These are phyloP conservation scores for Thysanoteuthis rhombus DNA, from an alignment of 2,888 invertebrate species.

Conservation along the genomic window DNA sequence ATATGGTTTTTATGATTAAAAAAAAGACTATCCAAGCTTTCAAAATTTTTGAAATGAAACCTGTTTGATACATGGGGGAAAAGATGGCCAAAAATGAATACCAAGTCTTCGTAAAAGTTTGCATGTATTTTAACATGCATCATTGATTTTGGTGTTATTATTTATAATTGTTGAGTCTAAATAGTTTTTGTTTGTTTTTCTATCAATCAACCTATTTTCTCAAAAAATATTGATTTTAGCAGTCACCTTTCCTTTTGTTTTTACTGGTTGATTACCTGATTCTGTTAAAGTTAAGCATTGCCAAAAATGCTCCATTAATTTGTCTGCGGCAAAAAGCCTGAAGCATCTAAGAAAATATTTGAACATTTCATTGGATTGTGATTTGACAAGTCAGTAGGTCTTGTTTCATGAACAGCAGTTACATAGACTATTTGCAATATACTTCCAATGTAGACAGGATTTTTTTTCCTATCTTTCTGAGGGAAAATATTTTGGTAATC, in stretches of 20 bases:
- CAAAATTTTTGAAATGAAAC: neutral
- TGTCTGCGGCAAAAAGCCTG: neutral
- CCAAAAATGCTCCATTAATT: neutral
- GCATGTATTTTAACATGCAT: neutral
- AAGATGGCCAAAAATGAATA: too few relatives aligned
- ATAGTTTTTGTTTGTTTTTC: neutral
- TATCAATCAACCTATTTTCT: neutral
- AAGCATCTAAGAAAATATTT: neutral
- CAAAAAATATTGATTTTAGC: neutral
- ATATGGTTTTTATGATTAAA: neutral
- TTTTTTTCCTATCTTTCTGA: neutral
- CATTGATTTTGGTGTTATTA: neutral
- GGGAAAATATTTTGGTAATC: neutral
- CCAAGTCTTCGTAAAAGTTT: neutral
- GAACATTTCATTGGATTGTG: neutral
- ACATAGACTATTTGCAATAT: neutral
- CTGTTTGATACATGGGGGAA: neutral
- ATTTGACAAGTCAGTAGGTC: neutral
- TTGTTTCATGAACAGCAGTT: too few relatives aligned
- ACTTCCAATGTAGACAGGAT: neutral
- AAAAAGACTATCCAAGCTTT: neutral
- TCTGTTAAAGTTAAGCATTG: neutral
- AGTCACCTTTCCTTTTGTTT: neutral
- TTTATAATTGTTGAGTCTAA: neutral
- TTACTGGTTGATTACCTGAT: neutral